Percentiles rank a stretch among this genome's conserved stretches.
Conservation (phyloP, 2,888 invertebrate genomes). For the Parnassius glacialis region DNA sequence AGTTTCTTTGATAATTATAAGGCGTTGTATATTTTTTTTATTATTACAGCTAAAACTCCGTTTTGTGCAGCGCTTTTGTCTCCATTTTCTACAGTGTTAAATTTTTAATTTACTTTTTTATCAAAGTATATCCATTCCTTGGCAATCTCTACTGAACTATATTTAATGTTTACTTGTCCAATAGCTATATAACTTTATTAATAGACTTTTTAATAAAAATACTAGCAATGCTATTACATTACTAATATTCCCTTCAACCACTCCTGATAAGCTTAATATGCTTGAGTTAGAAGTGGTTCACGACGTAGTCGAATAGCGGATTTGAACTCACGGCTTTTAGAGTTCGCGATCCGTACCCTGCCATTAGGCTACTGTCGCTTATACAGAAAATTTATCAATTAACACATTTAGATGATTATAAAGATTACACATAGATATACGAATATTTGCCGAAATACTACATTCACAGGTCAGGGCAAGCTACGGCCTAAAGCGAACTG, state of each 20-base stretch:
- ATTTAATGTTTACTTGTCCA: background rate
- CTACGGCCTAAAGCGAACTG: background rate
- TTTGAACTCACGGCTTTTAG: too few relatives aligned
- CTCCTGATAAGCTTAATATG: too few relatives aligned
- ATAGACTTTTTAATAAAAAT: background rate
- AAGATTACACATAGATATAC: slow-evolving; percentile 5
- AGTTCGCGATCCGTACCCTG: too few relatives aligned
- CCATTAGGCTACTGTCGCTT: too few relatives aligned
- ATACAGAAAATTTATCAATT: too few relatives aligned
- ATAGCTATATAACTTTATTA: background rate
- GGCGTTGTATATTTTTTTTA: too few relatives aligned
- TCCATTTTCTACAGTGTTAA: background rate
- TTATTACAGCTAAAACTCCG: too few relatives aligned
- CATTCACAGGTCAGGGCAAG: slow-evolving; percentile 10
- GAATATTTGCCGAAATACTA: slow-evolving; percentile 20
- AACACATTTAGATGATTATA: slow-evolving; percentile 6
- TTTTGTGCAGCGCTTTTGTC: too few relatives aligned
- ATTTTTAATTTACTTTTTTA: background rate
- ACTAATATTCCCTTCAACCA: too few relatives aligned
- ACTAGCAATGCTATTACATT: too few relatives aligned
- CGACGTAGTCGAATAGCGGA: too few relatives aligned
- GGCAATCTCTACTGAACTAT: background rate
- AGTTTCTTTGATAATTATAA: background rate
- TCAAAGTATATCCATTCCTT: background rate
- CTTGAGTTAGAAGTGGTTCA: too few relatives aligned